phyloP scores from a whole-genome alignment of 2,113 vertebrate species.

The Percopsis transmontana region DNA sequence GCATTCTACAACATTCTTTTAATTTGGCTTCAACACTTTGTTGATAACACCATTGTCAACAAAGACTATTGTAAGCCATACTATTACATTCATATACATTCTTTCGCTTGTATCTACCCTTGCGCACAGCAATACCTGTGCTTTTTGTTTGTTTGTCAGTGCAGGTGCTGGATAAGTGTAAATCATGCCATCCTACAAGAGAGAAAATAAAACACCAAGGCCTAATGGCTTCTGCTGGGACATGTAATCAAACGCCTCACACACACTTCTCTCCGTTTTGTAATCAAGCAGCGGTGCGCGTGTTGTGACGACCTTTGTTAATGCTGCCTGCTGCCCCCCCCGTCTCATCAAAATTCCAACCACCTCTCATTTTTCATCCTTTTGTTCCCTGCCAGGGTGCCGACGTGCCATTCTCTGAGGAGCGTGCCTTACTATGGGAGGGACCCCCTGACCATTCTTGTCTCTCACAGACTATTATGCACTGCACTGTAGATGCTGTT shows the following conservation, averaged over 20 bases:
- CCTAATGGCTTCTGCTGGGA: slow-evolving; percentile 73
- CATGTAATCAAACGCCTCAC: slow-evolving; percentile 66
- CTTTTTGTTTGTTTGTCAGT: slow-evolving; percentile 43
- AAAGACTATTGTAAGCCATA: slow-evolving; percentile 20
- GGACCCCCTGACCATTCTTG: slow-evolving; percentile 58
- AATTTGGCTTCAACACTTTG: slow-evolving; percentile 15
- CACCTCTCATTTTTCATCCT: slow-evolving; percentile 69
- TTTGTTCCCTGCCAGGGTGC: slow-evolving; percentile 46
- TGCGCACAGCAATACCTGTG: slow-evolving; percentile 57
- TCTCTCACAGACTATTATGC: slow-evolving; percentile 30
- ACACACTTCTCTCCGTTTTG: slow-evolving; percentile 58
- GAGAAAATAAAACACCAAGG: slow-evolving; percentile 8
- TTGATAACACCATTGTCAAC: slow-evolving; percentile 12
- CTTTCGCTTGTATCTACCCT: slow-evolving; percentile 53
- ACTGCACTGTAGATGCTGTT: slow-evolving; percentile 20
- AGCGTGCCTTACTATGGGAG: slow-evolving; percentile 44
- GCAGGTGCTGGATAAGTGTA: slow-evolving; percentile 60
- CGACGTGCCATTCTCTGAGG: slow-evolving; percentile 57
- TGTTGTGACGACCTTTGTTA: slow-evolving; percentile 74
- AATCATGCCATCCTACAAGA: slow-evolving; percentile 59
- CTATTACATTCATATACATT: background rate
- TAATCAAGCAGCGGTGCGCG: slow-evolving; percentile 70
- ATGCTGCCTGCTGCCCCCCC: slow-evolving; percentile 57
- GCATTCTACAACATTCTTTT: slow-evolving; percentile 19
- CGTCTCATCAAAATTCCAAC: slow-evolving; percentile 75